Conservation (phyloP, 2,888 invertebrate species). For the Xanthorhoe designata region DNA sequence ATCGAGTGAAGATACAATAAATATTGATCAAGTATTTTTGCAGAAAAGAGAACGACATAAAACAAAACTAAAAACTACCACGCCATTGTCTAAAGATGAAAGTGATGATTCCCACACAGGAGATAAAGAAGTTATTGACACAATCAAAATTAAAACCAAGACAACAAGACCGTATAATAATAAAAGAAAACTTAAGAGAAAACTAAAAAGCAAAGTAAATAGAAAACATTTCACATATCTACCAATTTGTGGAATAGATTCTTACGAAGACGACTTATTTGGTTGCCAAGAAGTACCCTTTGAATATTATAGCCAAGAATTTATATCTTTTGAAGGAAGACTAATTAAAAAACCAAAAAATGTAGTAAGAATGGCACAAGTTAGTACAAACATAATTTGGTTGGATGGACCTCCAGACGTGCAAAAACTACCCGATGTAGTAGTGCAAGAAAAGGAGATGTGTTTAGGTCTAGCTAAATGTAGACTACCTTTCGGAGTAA, state of each 20-base stretch:
- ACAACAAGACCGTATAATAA: neutral
- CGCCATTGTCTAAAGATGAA: neutral
- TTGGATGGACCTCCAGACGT: conserved; percentile 1
- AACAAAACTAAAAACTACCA: neutral
- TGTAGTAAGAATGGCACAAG: neutral
- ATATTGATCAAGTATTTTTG: neutral
- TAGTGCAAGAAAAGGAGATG: neutral
- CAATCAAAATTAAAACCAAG: neutral
- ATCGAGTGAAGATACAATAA: neutral
- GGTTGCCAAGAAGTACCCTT: conserved; percentile 38
- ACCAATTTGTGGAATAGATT: conserved; percentile 45
- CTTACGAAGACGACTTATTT: conserved; percentile 48
- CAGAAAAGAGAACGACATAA: neutral
- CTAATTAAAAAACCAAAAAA: neutral
- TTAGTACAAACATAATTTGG: conserved; percentile 18
- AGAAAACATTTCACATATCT: neutral
- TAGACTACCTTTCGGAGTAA: conserved; percentile 22
- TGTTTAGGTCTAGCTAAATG: conserved; percentile 18
- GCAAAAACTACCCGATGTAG: conserved; percentile 9
- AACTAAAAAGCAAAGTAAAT: neutral
- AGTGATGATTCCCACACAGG: neutral
- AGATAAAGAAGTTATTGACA: neutral
- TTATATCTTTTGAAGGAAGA: neutral
- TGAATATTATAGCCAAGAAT: neutral
- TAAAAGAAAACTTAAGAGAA: neutral